phyloP scores from a whole-genome alignment of 2,113 vertebrate genomes.

The Ploceus nigricollis region DNA sequence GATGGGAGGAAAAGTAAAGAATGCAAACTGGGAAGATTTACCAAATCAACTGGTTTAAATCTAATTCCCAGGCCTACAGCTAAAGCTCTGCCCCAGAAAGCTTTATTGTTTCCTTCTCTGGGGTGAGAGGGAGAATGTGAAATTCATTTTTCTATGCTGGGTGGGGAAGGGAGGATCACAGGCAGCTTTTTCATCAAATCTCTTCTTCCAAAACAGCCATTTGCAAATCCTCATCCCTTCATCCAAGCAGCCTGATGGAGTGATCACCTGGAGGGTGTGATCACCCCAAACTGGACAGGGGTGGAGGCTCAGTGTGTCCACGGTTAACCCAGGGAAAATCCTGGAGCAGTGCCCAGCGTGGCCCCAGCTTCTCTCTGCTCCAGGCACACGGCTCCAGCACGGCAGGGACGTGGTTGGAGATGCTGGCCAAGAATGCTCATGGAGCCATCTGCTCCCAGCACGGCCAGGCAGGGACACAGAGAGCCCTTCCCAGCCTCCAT shows the following conservation, averaged over 20 bases:
- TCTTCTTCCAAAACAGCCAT: background rate
- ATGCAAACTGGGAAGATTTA: background rate
- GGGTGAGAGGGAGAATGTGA: background rate
- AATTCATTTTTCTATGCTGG: background rate
- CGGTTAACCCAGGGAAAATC: background rate
- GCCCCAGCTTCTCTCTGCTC: background rate
- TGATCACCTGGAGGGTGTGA: background rate
- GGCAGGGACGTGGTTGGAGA: fast-evolving
- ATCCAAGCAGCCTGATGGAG: fast-evolving
- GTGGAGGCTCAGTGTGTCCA: fast-evolving
- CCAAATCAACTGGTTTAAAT: background rate
- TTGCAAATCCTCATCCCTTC: background rate
- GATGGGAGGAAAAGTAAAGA: background rate
- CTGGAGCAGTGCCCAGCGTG: background rate
- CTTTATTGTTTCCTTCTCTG: background rate
- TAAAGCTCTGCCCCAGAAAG: background rate
- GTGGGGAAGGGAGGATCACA: background rate
- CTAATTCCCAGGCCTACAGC: background rate
- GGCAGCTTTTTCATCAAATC: background rate
- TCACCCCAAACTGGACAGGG: background rate
- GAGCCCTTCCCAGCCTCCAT: background rate
- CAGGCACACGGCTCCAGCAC: background rate
- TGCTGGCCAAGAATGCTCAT: fast-evolving
- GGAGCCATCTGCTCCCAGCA: background rate
- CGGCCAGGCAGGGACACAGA: fast-evolving